A percentile compares a stretch with the other conserved stretches of the same genome.
Evolutionary conservation across 2,113 vertebrate genomes (phyloP).

Genomic region (Nycticryphes semicollaris): DNA sequence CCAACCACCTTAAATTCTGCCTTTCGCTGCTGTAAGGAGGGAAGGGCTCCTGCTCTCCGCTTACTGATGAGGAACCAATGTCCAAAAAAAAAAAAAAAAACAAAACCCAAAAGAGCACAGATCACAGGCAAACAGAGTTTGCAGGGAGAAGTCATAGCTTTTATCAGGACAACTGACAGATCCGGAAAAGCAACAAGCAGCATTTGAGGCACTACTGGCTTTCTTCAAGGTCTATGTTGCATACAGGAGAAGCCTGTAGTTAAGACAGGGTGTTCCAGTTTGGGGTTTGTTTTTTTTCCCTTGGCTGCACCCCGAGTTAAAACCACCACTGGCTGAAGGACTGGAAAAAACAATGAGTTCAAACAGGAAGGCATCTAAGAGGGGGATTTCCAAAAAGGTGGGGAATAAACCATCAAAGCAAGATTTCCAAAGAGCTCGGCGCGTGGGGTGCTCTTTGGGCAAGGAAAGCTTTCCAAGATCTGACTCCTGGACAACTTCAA

Average conservation of each 20-base stretch:
- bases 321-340: constrained; percentile 8
- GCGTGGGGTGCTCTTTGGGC: not conserved
- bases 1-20: not conserved
- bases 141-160: not conserved
- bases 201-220: constrained; percentile 10
- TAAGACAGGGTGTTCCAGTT: not conserved
- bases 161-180: constrained; percentile 13
- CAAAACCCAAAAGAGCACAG: not conserved
- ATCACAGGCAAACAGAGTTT: not conserved
- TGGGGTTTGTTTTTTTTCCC: not conserved
- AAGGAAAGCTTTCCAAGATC: not conserved
- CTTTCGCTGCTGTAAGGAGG: not conserved
- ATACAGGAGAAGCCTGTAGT: not conserved
- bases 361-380: not conserved
- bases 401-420: constrained; percentile 51
- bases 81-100: not conserved
- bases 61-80: constrained; percentile 21
- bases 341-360: not conserved
- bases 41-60: constrained; percentile 10
- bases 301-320: not conserved
- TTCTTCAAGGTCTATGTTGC: not conserved
- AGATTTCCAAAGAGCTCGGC: not conserved
- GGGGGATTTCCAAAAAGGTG: constrained; percentile 52
- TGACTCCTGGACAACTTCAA: not conserved
- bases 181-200: not conserved